phyloP scores from a whole-genome alignment of 2,113 vertebrate genomes.

The Grantiella picta region DNA sequence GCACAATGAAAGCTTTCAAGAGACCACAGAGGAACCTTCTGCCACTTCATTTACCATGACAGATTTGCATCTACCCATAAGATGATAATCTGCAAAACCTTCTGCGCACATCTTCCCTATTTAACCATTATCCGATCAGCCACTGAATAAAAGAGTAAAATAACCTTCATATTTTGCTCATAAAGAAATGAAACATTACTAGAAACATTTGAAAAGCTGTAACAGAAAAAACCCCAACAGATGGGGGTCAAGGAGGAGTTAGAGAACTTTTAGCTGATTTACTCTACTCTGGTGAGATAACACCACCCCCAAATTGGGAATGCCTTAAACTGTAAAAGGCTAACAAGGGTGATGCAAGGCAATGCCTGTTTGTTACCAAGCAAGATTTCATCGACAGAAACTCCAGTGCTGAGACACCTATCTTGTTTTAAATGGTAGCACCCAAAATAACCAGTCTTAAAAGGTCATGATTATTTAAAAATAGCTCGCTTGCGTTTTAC shows the following conservation, averaged over 20 bases:
- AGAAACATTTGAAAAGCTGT: not conserved
- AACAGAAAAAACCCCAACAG: not conserved
- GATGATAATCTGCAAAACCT: not conserved
- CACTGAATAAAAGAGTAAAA: not conserved
- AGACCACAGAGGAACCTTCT: not conserved
- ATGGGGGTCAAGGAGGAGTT: not conserved
- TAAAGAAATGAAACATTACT: not conserved
- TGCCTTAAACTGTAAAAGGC: not conserved
- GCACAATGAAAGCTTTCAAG: not conserved
- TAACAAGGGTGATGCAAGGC: not conserved
- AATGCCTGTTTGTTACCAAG: not conserved
- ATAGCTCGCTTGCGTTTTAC: conserved; percentile 38
- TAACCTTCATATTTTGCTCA: not conserved
- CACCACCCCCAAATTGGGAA: not conserved
- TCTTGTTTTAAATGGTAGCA: conserved; percentile 13
- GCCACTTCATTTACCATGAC: not conserved
- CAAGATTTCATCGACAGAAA: not conserved
- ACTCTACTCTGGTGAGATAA: not conserved
- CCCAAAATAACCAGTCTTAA: conserved; percentile 34
- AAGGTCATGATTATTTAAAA: conserved; percentile 55
- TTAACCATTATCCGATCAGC: not conserved
- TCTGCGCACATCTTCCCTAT: not conserved
- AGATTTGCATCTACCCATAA: not conserved
- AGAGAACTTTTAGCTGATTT: not conserved
- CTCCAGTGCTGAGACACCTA: not conserved